Evolutionary conservation across 2,888 invertebrate species (phyloP).

Genomic region (Exocentrus adspersus): DNA sequence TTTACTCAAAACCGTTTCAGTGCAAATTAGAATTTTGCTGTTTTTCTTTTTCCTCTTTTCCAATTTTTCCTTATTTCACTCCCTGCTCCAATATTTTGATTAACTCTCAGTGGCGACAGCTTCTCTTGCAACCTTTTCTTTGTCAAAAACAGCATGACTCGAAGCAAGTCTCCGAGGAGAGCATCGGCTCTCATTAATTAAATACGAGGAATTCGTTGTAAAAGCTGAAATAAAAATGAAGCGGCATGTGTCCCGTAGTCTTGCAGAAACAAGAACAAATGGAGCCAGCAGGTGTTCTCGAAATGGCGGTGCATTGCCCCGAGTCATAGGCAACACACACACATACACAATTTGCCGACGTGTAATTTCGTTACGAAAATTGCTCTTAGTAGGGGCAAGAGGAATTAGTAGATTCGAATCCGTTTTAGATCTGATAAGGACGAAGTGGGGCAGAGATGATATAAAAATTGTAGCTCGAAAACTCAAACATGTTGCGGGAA

Average conservation of each 20-base stretch:
- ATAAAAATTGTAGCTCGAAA: too few relatives aligned
- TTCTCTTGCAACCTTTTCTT: slow-evolving; percentile 2
- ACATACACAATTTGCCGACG: slow-evolving; percentile 23
- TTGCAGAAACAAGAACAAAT: slow-evolving; percentile 56
- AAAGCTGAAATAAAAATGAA: slow-evolving; percentile 37
- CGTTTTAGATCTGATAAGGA: background rate
- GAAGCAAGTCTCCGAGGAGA: slow-evolving; percentile 10
- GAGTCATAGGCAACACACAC: slow-evolving; percentile 33
- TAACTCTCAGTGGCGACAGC: too few relatives aligned
- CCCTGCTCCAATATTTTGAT: too few relatives aligned
- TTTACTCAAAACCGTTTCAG: too few relatives aligned
- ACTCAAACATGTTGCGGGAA: too few relatives aligned
- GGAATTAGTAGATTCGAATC: slow-evolving; percentile 6
- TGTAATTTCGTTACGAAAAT: slow-evolving; percentile 21
- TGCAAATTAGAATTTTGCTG: too few relatives aligned
- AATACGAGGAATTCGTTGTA: slow-evolving; percentile 37
- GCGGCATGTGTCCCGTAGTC: slow-evolving; percentile 57
- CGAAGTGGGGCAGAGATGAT: background rate
- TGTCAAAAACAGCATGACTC: slow-evolving; percentile 10
- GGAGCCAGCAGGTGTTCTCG: slow-evolving; percentile 58
- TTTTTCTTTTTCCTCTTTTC: too few relatives aligned
- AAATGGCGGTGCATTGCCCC: slow-evolving; percentile 52
- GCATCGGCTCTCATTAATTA: slow-evolving; percentile 38
- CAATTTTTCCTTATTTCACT: background rate
- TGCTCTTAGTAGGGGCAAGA: too few relatives aligned